Evolutionary conservation across 2,888 invertebrate genomes (phyloP), one percentile per base, ranked within the genome.

Genomic region (Trilocha varians): DNA sequence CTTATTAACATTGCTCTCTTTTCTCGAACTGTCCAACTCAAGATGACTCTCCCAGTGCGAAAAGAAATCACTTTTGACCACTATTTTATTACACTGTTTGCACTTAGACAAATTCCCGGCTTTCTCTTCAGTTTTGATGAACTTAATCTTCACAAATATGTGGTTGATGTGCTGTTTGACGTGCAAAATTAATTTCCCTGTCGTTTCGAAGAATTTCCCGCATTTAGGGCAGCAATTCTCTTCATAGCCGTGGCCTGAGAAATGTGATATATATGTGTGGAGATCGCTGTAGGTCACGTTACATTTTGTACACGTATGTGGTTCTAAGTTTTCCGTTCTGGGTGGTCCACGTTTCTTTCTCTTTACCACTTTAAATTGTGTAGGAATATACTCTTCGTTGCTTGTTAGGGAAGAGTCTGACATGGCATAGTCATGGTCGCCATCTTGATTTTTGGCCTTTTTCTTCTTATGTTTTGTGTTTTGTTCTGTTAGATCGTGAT

Each of bases 41-140:
- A 73, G 15, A 39, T 76, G 76, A 0, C 9, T 2, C 34, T 74
- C 75, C 71, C 71, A 77, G 16, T 76, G 76, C 0, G 14, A 1
- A 16, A 74, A 70, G n/a, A 59, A 59, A 0, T 55, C 34, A 0
- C 2, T 2, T 0, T 9, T 2, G 0, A 3, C 3, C 0, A 70
- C 48, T 0, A 25, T 14, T 0, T 37, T 2, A 0, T 15, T 17
- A 13, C 70, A 70, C 0, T 25, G 33, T 1, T 45, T 58, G 14
- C 77, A 77, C 42, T 59, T 46, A 15, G 45, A 50, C 2, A 44
- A 15, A 0, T 14, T 3, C 1, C 16, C n/a, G 0, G 42, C 3
- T 5, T 13, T 1, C 1, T n/a, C 16, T n/a, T 38, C 0, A 0
- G 34, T 1, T 0, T 40, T 39, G 0, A 62, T 50, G 1, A 46